These are phyloP conservation scores for Corythoichthys intestinalis DNA, from an alignment of 2,113 vertebrate species.

Conservation along the genomic window DNA sequence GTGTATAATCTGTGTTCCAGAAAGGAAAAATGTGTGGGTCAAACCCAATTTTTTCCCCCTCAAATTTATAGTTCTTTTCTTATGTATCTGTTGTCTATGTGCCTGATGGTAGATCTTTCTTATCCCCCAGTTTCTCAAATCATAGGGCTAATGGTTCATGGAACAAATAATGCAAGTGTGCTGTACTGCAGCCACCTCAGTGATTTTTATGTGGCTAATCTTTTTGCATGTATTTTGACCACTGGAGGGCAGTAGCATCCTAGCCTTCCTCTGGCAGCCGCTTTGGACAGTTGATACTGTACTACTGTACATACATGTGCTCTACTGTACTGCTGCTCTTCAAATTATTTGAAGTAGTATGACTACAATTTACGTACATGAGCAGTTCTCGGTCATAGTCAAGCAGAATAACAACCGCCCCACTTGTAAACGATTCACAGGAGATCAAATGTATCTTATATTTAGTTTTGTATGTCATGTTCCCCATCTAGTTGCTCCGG, in stretches of 20 bases:
- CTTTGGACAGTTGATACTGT: not conserved
- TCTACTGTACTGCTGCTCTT: conserved; percentile 16
- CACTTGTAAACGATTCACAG: not conserved
- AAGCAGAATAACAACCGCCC: conserved; percentile 10
- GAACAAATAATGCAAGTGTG: conserved; percentile 22
- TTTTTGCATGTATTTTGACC: conserved; percentile 27
- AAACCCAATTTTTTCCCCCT: conserved; percentile 28
- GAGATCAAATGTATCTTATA: conserved; percentile 23
- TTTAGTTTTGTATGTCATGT: conserved; percentile 10
- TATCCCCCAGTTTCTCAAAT: conserved; percentile 51
- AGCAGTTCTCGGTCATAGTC: conserved; percentile 5
- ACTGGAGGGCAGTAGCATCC: conserved; percentile 67
- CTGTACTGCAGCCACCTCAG: not conserved
- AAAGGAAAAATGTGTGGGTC: conserved; percentile 53
- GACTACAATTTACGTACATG: conserved; percentile 16
- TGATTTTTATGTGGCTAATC: not conserved
- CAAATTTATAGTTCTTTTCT: conserved; percentile 17
- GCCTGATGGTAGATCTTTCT: conserved; percentile 56
- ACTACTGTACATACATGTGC: conserved; percentile 12
- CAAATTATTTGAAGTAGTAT: not conserved
- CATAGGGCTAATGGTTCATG: conserved; percentile 47
- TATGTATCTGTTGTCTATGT: conserved; percentile 54
- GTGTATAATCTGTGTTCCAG: conserved; percentile 17
- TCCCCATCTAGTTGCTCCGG: conserved; percentile 3
- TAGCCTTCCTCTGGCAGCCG: conserved; percentile 1